These are phyloP conservation scores for Norana najaformis DNA, from an alignment of 2,888 invertebrate species.

Conservation along the genomic window DNA sequence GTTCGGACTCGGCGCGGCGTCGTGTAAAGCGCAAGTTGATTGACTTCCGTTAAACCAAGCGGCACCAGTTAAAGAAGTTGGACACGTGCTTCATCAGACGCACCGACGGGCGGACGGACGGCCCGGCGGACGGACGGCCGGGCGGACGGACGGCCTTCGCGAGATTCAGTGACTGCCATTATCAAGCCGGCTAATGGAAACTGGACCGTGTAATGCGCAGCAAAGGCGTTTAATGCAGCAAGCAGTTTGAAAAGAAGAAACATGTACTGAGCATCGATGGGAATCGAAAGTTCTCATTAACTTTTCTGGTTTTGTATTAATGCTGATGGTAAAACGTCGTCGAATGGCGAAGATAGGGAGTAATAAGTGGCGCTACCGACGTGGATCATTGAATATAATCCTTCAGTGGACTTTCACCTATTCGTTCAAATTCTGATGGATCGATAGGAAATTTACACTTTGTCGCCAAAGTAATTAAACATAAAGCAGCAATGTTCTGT, in stretches of 20 bases:
- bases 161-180: not conserved
- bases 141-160: not conserved
- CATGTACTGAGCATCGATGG: too few relatives aligned
- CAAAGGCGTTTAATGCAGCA: not conserved
- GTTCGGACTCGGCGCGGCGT: not conserved
- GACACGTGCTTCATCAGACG: conserved; percentile 6
- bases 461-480: too few relatives aligned
- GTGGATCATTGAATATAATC: too few relatives aligned
- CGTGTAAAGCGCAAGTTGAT: conserved; percentile 4
- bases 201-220: not conserved
- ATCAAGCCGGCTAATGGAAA: not conserved
- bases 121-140: not conserved
- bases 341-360: too few relatives aligned
- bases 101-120: not conserved
- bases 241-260: not conserved
- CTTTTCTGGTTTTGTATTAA: too few relatives aligned
- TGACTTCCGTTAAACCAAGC: conserved; percentile 16
- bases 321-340: too few relatives aligned
- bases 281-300: too few relatives aligned
- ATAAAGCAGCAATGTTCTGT: too few relatives aligned
- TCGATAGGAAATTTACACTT: too few relatives aligned
- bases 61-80: not conserved
- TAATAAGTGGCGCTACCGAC: too few relatives aligned
- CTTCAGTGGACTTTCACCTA: too few relatives aligned
- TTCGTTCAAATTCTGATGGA: too few relatives aligned